Evolutionary conservation across 2,113 vertebrate genomes (phyloP).

Genomic region (Platichthys flesus): DNA sequence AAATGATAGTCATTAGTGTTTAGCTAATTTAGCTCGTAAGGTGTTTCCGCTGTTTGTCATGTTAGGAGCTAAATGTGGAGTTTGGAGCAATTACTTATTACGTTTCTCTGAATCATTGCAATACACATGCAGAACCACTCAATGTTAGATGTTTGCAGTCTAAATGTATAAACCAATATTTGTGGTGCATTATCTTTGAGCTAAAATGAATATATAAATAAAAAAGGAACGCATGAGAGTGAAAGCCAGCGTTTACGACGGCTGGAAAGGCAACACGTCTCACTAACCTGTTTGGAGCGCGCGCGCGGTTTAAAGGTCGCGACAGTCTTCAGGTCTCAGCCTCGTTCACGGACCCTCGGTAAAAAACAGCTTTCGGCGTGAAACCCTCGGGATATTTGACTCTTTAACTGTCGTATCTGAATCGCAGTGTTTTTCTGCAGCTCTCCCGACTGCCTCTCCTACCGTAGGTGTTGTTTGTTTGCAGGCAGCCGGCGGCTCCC

Average conservation of each 20-base stretch:
- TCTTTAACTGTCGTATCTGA: fast-evolving
- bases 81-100: too few species aligned
- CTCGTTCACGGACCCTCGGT: neutral
- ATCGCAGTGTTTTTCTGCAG: neutral
- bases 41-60: neutral
- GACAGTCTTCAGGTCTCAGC: too few species aligned
- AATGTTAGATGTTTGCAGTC: too few species aligned
- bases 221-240: neutral
- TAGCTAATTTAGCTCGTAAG: too few species aligned
- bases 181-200: neutral
- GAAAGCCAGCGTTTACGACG: neutral
- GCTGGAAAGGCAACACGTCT: constrained; percentile 46
- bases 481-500: constrained; percentile 53
- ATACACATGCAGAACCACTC: too few species aligned
- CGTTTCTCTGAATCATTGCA: too few species aligned
- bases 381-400: neutral
- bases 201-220: neutral
- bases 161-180: too few species aligned
- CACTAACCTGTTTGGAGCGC: constrained; percentile 10
- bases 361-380: neutral
- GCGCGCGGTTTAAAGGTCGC: constrained; percentile 60
- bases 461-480: constrained; percentile 13
- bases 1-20: too few species aligned
- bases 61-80: neutral
- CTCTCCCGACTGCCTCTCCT: neutral